Conservation (phyloP, 2,113 vertebrate genomes). For the Sturnira hondurensis region DNA sequence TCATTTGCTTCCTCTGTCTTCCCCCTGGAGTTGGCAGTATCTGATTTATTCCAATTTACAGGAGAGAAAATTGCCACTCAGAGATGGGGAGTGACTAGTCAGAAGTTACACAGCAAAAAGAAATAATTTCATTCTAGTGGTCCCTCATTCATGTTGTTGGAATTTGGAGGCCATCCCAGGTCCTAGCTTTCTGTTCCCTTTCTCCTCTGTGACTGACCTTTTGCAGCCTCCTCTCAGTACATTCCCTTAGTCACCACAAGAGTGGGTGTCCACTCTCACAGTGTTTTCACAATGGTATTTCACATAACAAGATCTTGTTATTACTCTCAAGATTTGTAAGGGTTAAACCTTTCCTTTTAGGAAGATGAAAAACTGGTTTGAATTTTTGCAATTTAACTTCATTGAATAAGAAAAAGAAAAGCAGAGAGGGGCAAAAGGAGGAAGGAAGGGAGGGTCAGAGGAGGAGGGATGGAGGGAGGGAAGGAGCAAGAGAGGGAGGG, state of each 20-base stretch:
- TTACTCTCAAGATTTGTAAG: not conserved
- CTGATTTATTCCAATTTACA: not conserved
- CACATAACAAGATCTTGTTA: not conserved
- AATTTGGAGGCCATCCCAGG: not conserved
- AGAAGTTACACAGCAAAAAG: not conserved
- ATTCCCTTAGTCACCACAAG: accelerated
- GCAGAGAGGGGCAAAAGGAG: too few species aligned
- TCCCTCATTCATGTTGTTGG: not conserved
- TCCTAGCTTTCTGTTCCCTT: not conserved
- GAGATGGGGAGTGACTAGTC: not conserved
- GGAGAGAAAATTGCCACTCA: not conserved
- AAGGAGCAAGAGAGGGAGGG: too few species aligned
- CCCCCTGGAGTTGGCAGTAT: not conserved
- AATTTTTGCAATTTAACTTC: not conserved
- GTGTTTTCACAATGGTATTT: not conserved
- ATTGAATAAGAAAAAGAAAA: not conserved
- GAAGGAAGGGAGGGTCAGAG: accelerated
- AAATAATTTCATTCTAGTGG: too few species aligned
- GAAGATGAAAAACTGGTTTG: not conserved
- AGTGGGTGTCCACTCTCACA: accelerated
- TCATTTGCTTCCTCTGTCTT: not conserved
- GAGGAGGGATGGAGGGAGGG: not conserved
- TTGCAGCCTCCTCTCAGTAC: not conserved
- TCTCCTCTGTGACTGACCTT: not conserved
- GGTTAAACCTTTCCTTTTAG: accelerated